Conservation (phyloP, 2,888 invertebrate species). For the Rhamnusium bicolor region DNA sequence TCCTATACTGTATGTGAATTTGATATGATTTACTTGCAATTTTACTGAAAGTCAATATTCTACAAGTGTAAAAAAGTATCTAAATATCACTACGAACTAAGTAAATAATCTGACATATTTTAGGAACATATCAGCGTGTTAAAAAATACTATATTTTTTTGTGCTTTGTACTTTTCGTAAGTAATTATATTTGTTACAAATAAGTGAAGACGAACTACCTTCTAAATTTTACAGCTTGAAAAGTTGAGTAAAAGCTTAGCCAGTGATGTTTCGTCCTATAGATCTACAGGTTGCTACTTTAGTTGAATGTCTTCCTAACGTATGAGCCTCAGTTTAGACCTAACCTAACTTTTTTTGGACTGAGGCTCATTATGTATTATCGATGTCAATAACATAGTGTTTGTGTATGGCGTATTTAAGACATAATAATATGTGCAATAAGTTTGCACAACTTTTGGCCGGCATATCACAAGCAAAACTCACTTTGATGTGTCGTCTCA, state of each 20-base stretch:
- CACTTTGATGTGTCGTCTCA: not conserved
- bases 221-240: conserved; percentile 24
- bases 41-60: conserved; percentile 62
- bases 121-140: conserved; percentile 62
- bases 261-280: conserved; percentile 44
- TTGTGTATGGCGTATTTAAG: conserved; percentile 54
- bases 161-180: conserved; percentile 53
- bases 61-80: conserved; percentile 42
- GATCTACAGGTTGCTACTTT: conserved; percentile 55
- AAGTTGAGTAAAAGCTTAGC: conserved; percentile 37
- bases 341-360: conserved; percentile 53
- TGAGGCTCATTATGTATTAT: conserved; percentile 54
- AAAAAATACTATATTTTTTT: conserved; percentile 49
- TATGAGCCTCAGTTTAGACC: conserved; percentile 63
- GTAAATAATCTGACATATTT: conserved; percentile 59
- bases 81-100: conserved; percentile 41
- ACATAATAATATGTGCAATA: conserved; percentile 36
- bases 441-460: conserved; percentile 22
- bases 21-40: conserved; percentile 20
- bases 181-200: conserved; percentile 10
- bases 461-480: not conserved
- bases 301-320: conserved; percentile 68
- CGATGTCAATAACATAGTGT: conserved; percentile 59
- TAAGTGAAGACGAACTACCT: not conserved
- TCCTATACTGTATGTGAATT: not conserved